These are phyloP conservation scores for Xylota segnis DNA, from an alignment of 2,888 invertebrate species.

Conservation along the genomic window DNA sequence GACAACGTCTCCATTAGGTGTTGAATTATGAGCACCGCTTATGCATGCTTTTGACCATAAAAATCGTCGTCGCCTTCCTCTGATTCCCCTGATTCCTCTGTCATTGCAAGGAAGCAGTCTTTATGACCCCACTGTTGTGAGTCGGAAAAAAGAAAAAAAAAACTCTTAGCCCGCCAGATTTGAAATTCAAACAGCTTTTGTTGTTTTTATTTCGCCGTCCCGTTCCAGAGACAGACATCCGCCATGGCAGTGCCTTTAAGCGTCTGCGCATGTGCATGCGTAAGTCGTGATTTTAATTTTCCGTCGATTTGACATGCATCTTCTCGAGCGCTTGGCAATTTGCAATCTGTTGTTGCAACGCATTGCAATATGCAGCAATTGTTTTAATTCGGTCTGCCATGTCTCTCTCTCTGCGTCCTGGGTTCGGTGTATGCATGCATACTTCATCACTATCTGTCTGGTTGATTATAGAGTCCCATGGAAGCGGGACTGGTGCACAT, in stretches of 20 bases:
- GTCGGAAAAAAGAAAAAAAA: no score
- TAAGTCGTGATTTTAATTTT: constrained; percentile 60
- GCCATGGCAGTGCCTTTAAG: constrained; percentile 31
- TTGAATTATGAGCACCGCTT: no score
- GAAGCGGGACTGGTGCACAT: constrained; percentile 33
- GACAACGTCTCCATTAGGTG: no score
- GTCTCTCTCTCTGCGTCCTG: background rate
- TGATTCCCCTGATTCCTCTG: no score
- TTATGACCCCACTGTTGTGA: background rate
- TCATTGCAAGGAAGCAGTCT: background rate
- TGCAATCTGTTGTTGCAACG: constrained; percentile 52
- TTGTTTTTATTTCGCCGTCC: background rate
- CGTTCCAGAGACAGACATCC: constrained; percentile 22
- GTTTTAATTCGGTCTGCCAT: constrained; percentile 40
- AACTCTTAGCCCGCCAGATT: background rate
- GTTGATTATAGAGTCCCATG: constrained; percentile 59
- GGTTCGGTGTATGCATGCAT: background rate
- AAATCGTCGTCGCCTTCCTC: no score
- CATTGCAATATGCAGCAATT: constrained; percentile 45
- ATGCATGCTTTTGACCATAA: no score
- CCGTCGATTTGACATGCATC: constrained; percentile 63
- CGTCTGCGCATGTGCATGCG: constrained; percentile 47
- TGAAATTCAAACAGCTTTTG: constrained; percentile 18
- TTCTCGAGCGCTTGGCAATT: constrained; percentile 35
- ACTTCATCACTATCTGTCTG: constrained; percentile 58